Base-by-base conservation (phyloP, 2,888 invertebrate species). In the Scaptomyza caliginosa region DNA sequence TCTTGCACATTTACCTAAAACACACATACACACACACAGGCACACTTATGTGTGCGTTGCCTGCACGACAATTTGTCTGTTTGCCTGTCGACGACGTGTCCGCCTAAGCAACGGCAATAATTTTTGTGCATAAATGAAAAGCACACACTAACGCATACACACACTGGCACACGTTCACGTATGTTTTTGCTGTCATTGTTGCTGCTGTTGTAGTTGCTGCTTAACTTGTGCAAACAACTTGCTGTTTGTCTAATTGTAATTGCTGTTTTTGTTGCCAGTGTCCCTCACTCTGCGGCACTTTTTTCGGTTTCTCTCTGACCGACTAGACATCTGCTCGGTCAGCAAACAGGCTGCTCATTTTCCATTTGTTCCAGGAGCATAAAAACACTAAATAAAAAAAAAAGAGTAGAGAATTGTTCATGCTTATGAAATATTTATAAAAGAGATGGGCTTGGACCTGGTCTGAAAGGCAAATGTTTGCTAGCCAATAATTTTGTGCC, bases 181-280 rank as follows among this genome's bases (percentile, higher is more conserved):
- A 38, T 46, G 46, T 32, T 32, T 21, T 21, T 45, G 46, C 30
- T 52, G 42, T 16, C 51, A 49, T 46, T 66, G 51, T 43, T 74
- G 51, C 40, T 56, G 74, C 21, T 67, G 60, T 52, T 74, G 56
- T 67, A 65, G 62, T 60, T 82, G 82, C 77, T 88, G 88, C 87
- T 88, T 84, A 84, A 66, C 86, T 87, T 84, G 88, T 63, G 70
- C 88, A 88, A 85, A 88, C 88, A 84, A 75, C 88, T 78, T 85
- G 71, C 82, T 83, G 88, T 88, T 87, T 88, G 83, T 87, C 88
- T 88, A 84, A 84, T 83, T 83, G 83, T 88, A 88, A 88, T 84
- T 84, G 83, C 83, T 77, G 78, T 84, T 84, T 86, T 80, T 77
- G 83, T 73, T 83, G 86, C 62, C 55, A 54, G n/a, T 46, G 46